These are phyloP conservation scores for Callinectes sapidus DNA, from an alignment of 2,888 invertebrate genomes.

Conservation along the genomic window DNA sequence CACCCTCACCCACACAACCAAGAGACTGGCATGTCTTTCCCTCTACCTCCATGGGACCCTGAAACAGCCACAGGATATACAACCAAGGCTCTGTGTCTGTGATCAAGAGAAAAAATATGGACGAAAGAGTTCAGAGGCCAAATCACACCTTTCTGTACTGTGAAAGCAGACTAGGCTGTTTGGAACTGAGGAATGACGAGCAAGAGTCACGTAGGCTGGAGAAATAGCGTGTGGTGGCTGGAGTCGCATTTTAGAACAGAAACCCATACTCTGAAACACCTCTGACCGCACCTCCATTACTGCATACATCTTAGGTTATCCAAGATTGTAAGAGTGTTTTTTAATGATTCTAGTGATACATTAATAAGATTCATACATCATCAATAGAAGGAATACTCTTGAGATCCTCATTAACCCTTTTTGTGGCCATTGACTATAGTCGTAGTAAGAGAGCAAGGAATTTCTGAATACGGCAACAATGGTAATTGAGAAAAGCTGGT, in stretches of 20 bases:
- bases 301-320: too few relatives aligned
- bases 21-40: background rate
- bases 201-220: background rate
- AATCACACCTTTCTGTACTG: background rate
- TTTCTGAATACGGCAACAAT: background rate
- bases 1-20: background rate
- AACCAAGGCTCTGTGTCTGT: background rate
- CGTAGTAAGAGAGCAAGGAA: background rate
- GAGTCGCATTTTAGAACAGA: background rate
- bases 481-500: too few relatives aligned
- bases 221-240: background rate
- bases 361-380: background rate
- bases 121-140: background rate
- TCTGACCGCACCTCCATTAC: background rate
- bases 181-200: background rate
- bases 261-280: background rate
- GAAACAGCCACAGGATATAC: background rate
- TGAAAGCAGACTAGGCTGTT: slow-evolving; percentile 5
- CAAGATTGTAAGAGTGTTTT: background rate
- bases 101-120: background rate
- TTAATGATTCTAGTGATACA: background rate
- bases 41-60: background rate
- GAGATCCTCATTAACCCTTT: background rate
- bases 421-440: background rate
- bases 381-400: background rate